Evolutionary conservation across 2,888 invertebrate species (phyloP), one percentile per base, ranked within the genome.

Genomic region (Silvanus unidentatus): DNA sequence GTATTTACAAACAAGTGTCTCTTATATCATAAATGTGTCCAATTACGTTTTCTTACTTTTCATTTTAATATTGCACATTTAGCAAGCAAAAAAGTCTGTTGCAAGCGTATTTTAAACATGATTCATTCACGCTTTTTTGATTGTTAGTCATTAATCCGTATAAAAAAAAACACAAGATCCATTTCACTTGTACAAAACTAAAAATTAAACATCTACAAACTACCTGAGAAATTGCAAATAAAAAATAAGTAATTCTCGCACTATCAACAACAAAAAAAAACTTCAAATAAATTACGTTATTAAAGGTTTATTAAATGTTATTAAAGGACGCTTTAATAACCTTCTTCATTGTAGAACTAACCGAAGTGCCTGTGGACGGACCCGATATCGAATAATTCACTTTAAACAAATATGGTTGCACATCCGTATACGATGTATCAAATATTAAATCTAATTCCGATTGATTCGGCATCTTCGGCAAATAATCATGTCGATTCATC

Each of bases 341-440:
- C 71, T 92, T 93, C 64, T 91, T 87, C 78, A 95, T 84, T 3
- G 93, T 89, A 63, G 88, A 88, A 39, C 91, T 86, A 60, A 94
- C 87, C 1, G 92, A 88, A 2, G 85, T 80, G 13, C 62, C 58
- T 53, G 82, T 81, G 45, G 85, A 79, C 43, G 89, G 86, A 44
- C 87, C 88, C 32, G 86, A 81, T 47, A 89, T 78, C 47, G 86
- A 86, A 70, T 88, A 90, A 57, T 87, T 83, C 64, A 96, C 83
- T 77, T 92, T 94, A 75, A 94, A 97, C 56, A 97, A 77, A 74
- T 97, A 99, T 42, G 99, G 98, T 73, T 98, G 97, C 42, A 97
- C 88, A 71, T 98, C 97, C 1, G 83, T 75, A 74, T 87, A 95
- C 27, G 87, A 81, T 12, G 93, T 94, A 72, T 99, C 97, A 71